These are phyloP conservation scores for Heterodera schachtii DNA, from an alignment of 1,140 invertebrate species.

Conservation along the genomic window DNA sequence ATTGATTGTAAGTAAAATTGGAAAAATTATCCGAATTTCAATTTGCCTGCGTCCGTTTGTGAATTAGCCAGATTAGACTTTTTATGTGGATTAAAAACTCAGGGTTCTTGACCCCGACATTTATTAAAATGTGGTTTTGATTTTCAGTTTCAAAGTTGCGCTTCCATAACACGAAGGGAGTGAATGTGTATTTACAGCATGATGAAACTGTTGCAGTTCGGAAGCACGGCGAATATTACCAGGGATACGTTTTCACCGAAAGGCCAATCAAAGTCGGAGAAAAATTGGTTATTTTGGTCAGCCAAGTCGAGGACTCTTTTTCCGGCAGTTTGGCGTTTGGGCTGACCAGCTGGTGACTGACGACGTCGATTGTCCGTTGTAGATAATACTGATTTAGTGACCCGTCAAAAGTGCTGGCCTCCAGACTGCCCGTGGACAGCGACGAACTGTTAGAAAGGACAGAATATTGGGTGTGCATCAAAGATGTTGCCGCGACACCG, in stretches of 20 bases:
- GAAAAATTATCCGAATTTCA: too few species aligned
- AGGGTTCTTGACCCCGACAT: too few species aligned
- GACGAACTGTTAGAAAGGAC: slow-evolving; percentile 87
- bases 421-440: slow-evolving; percentile 85
- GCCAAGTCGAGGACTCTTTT: slow-evolving; percentile 74
- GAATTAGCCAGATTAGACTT: too few species aligned
- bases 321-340: slow-evolving; percentile 86
- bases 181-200: slow-evolving; percentile 37
- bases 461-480: slow-evolving; percentile 80
- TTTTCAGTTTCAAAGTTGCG: slow-evolving; percentile 28
- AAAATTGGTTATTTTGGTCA: slow-evolving; percentile 41
- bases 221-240: slow-evolving; percentile 52
- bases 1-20: too few species aligned
- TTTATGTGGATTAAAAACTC: too few species aligned
- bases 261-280: slow-evolving; percentile 48
- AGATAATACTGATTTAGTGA: slow-evolving; percentile 2
- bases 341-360: slow-evolving; percentile 82
- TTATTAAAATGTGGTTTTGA: background rate
- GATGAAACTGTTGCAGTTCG: slow-evolving; percentile 38
- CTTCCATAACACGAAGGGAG: slow-evolving; percentile 44
- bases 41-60: too few species aligned
- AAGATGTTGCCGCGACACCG: slow-evolving; percentile 82
- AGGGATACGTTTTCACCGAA: slow-evolving; percentile 50
- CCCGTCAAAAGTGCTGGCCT: slow-evolving; percentile 60
- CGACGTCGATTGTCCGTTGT: slow-evolving; percentile 65